phyloP scores from a whole-genome alignment of 1,140 invertebrate genomes.

The Glomeris maerens region DNA sequence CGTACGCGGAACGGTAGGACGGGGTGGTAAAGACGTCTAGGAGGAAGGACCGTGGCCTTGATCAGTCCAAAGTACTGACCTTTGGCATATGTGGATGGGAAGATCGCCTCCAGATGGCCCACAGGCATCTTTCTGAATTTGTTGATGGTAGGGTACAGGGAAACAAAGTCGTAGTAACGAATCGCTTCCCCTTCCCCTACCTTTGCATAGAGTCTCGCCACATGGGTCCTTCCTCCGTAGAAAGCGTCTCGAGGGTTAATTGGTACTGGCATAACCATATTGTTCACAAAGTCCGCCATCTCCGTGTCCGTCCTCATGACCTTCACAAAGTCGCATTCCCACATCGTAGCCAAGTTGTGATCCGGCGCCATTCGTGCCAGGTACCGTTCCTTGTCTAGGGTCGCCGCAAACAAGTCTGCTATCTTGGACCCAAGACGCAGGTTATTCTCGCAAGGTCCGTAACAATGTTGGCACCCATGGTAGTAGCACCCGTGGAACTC shows the following conservation, averaged over 20 bases:
- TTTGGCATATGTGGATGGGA: slow-evolving; percentile 19
- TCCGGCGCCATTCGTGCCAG: slow-evolving; percentile 13
- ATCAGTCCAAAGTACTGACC: slow-evolving; percentile 21
- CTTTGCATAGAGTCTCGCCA: slow-evolving; percentile 21
- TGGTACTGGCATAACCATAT: slow-evolving; percentile 2
- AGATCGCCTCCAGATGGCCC: slow-evolving; percentile 26
- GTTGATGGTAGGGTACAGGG: slow-evolving; percentile 25
- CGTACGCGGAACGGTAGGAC: slow-evolving; percentile 14
- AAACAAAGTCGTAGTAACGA: slow-evolving; percentile 26
- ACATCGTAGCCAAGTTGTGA: too few relatives aligned
- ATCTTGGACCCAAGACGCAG: slow-evolving; percentile 5
- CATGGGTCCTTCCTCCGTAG: slow-evolving; percentile 28
- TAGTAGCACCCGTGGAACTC: slow-evolving; percentile 21
- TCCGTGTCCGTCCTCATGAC: not conserved
- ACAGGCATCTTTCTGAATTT: slow-evolving; percentile 26
- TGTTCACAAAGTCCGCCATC: slow-evolving; percentile 3
- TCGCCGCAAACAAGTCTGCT: slow-evolving; percentile 12
- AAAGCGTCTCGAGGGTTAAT: slow-evolving; percentile 22
- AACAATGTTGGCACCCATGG: slow-evolving; percentile 20
- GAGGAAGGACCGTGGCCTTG: slow-evolving; percentile 19
- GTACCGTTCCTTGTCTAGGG: too few relatives aligned
- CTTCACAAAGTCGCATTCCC: slow-evolving; percentile 19
- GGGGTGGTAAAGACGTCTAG: slow-evolving; percentile 12
- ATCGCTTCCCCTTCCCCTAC: slow-evolving; percentile 23
- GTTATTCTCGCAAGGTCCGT: not conserved